Percentiles rank a stretch among this genome's conserved stretches.
Conservation (phyloP, 2,888 invertebrate species). For the Anoplius nigerrimus region DNA sequence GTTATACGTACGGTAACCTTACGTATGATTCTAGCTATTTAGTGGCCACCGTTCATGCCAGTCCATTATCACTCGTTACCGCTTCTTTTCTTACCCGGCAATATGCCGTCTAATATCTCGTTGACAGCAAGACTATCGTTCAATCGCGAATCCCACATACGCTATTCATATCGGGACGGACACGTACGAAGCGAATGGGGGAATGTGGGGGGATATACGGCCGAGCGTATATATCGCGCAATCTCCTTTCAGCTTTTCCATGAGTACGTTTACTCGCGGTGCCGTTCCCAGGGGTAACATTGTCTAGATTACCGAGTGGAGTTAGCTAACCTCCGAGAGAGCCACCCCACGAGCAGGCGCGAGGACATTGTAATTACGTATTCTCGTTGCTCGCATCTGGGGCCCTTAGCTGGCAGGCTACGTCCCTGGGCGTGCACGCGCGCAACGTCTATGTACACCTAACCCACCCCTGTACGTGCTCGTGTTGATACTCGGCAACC, state of each 20-base stretch:
- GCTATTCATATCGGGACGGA: too few species aligned
- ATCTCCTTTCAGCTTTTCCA: conserved; percentile 59
- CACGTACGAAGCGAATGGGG: too few species aligned
- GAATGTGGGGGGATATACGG: not conserved
- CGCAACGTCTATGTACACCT: conserved; percentile 18
- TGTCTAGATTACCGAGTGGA: conserved; percentile 65
- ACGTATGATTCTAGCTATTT: too few species aligned
- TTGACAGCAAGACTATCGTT: too few species aligned
- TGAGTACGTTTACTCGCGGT: conserved; percentile 51
- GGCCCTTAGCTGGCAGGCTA: conserved; percentile 47
- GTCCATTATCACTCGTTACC: too few species aligned
- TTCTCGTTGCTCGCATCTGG: conserved; percentile 68
- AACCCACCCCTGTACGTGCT: not conserved
- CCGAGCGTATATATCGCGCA: conserved; percentile 39
- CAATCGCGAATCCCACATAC: too few species aligned
- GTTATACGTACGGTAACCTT: too few species aligned
- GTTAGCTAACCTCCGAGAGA: conserved; percentile 60
- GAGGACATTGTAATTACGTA: conserved; percentile 69
- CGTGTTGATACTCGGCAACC: conserved; percentile 40
- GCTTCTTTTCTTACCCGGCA: too few species aligned
- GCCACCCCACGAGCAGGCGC: conserved; percentile 57
- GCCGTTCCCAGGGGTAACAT: conserved; percentile 60
- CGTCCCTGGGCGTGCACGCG: conserved; percentile 39
- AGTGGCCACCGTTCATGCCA: too few species aligned
- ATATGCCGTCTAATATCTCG: too few species aligned